A percentile compares a stretch with the other conserved stretches of the same genome.
Conservation (phyloP, 92 coral and sea anemone genomes). For the Epizoanthus ramosus region DNA sequence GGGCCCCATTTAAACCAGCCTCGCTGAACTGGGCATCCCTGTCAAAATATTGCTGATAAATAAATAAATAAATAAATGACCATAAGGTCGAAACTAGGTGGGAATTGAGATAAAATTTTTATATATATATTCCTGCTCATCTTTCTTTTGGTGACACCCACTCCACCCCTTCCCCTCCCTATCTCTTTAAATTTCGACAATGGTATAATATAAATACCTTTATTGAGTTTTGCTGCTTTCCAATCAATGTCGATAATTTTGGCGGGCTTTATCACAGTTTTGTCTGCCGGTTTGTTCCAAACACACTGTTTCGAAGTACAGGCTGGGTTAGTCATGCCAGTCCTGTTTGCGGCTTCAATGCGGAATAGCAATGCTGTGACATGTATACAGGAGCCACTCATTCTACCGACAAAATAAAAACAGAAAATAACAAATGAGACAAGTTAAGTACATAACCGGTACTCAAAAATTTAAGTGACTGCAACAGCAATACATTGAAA, state of each 20-base stretch:
- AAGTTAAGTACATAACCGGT: background rate
- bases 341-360: conserved; percentile 34
- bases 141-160: no score
- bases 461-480: conserved; percentile 1
- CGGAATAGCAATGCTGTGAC: conserved; percentile 39
- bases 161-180: no score
- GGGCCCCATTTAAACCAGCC: no score
- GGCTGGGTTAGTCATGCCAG: conserved; percentile 43
- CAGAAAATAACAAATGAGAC: conserved; percentile 1
- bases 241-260: conserved; percentile 63
- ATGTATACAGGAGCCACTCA: conserved; percentile 51
- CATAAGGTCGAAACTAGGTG: no score
- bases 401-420: conserved; percentile 29
- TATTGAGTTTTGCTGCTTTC: conserved; percentile 71
- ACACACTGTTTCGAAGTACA: conserved; percentile 29
- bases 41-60: no score
- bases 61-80: no score
- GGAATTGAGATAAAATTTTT: no score
- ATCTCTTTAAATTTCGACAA: no score
- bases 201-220: conserved; percentile 43
- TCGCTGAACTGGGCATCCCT: no score
- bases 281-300: conserved; percentile 46
- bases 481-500: conserved; percentile 8
- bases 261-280: conserved; percentile 61
- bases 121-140: no score